phyloP scores from a whole-genome alignment of 2,113 vertebrate species.

The Otolemur garnettii region DNA sequence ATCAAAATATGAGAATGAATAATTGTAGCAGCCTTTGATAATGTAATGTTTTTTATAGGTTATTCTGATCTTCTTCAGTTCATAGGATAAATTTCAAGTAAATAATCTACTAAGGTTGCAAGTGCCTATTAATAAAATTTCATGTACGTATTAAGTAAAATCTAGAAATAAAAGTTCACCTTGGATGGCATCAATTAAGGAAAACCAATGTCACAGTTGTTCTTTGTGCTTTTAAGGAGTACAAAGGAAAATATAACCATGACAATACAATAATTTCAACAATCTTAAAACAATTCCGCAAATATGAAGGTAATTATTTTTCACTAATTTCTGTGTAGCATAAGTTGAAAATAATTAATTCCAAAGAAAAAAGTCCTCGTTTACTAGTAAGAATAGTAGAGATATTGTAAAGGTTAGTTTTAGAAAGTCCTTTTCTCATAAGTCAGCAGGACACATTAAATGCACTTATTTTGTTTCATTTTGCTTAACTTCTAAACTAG shows the following conservation, averaged over 20 bases:
- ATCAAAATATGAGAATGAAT: conserved; percentile 68
- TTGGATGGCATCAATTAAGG: background rate
- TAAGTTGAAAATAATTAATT: background rate
- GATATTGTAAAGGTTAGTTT: background rate
- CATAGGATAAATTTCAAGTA: conserved; percentile 50
- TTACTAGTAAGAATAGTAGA: background rate
- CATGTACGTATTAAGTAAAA: conserved; percentile 10
- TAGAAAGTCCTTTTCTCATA: background rate
- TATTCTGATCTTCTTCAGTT: conserved; percentile 32
- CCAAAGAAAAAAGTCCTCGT: background rate
- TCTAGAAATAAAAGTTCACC: background rate
- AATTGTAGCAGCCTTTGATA: conserved; percentile 67
- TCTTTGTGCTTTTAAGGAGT: background rate
- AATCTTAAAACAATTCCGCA: background rate
- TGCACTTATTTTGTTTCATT: background rate
- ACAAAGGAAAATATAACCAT: background rate
- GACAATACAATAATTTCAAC: background rate
- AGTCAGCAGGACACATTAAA: background rate
- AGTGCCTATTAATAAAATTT: conserved; percentile 45
- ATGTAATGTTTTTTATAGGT: background rate
- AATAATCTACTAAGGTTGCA: conserved; percentile 31
- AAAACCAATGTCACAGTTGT: conserved; percentile 2
- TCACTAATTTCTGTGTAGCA: background rate
- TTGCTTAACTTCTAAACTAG: background rate
- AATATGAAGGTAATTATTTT: background rate